phyloP scores from a whole-genome alignment of 2,888 invertebrate genomes.

The Capitulum mitella region DNA sequence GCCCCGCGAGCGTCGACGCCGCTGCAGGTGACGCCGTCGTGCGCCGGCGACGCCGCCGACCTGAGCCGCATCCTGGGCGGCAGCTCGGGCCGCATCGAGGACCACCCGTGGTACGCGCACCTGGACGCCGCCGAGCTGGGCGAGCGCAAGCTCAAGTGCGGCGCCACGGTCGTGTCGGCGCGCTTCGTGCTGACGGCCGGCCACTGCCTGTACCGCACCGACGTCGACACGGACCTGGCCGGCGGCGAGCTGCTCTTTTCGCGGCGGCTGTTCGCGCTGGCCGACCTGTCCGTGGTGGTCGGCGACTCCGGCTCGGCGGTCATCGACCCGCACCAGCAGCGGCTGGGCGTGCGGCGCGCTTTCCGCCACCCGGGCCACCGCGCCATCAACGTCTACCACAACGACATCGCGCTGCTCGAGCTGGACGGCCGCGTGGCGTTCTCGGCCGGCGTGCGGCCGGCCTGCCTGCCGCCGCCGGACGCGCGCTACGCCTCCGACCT shows the following conservation, averaged over 20 bases:
- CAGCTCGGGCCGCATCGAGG: not conserved
- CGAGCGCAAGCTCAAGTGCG: constrained; percentile 21
- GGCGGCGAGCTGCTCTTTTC: not conserved
- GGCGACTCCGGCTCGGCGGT: constrained; percentile 20
- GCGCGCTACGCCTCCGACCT: constrained; percentile 51
- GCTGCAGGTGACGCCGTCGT: not conserved
- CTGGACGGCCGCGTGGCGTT: constrained; percentile 41
- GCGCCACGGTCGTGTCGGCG: constrained; percentile 1
- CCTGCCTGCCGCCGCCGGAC: constrained; percentile 59
- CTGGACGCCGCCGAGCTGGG: constrained; percentile 12
- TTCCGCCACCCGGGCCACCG: constrained; percentile 17
- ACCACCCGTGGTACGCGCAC: constrained; percentile 18
- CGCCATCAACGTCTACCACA: constrained; percentile 25
- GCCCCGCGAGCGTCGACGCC: no score
- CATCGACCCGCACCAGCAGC: constrained; percentile 14
- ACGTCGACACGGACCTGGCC: not conserved
- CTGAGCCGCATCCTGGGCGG: constrained; percentile 24
- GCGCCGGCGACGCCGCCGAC: not conserved
- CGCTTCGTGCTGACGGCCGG: constrained; percentile 20
- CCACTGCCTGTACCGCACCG: constrained; percentile 22
- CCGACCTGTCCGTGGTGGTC: constrained; percentile 16
- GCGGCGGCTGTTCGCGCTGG: constrained; percentile 2
- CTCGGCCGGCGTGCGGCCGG: constrained; percentile 61
- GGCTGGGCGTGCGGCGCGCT: constrained; percentile 2
- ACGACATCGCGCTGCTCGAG: constrained; percentile 20